These are phyloP conservation scores for Heterodera carotae DNA, from an alignment of 1,140 invertebrate species.

Conservation along the genomic window DNA sequence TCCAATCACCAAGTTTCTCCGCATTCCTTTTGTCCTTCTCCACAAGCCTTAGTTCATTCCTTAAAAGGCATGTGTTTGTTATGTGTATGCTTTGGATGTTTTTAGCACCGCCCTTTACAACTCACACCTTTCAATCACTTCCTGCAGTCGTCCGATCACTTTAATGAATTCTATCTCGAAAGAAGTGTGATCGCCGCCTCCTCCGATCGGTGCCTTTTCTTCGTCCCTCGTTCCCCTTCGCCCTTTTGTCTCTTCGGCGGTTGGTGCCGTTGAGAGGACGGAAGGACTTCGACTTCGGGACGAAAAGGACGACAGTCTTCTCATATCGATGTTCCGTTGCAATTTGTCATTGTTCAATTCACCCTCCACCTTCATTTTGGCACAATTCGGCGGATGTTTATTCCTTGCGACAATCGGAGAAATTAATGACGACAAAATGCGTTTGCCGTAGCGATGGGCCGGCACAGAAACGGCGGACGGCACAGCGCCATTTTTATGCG, in stretches of 20 bases:
- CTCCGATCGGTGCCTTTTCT: slow-evolving; percentile 3
- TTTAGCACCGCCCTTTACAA: background rate
- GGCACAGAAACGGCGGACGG: slow-evolving; percentile 34
- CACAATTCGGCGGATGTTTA: slow-evolving; percentile 26
- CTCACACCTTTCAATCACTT: slow-evolving; percentile 73
- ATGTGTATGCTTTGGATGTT: background rate
- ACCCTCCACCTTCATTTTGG: background rate
- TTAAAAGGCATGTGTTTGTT: slow-evolving; percentile 18
- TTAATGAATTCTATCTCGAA: slow-evolving; percentile 72
- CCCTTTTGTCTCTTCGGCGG: too few species aligned
- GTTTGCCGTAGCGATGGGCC: slow-evolving; percentile 11
- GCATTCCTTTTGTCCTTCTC: slow-evolving; percentile 74
- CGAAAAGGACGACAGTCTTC: background rate
- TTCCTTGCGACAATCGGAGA: background rate
- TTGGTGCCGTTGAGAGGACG: background rate
- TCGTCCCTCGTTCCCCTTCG: background rate
- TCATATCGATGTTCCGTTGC: background rate
- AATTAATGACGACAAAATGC: slow-evolving; percentile 2
- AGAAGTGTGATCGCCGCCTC: background rate
- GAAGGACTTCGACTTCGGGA: slow-evolving; percentile 66
- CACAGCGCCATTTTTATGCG: background rate
- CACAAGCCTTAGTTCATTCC: slow-evolving; percentile 72
- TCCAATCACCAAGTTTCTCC: slow-evolving; percentile 68
- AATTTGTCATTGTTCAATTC: background rate
- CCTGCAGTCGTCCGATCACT: slow-evolving; percentile 74